Conservation (phyloP, 2,888 invertebrate species). For the Gibbula magus region DNA sequence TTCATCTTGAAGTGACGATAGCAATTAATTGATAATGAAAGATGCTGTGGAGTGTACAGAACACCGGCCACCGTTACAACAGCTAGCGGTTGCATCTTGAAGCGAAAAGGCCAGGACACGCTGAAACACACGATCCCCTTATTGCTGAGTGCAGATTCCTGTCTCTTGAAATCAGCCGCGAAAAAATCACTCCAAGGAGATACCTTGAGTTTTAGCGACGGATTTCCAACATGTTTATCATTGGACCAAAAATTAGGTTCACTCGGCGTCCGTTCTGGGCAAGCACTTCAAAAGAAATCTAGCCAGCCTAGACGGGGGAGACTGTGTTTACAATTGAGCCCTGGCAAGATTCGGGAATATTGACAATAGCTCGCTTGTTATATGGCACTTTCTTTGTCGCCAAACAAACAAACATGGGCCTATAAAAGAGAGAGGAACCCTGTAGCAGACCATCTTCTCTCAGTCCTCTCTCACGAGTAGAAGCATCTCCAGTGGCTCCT, state of each 20-base stretch:
- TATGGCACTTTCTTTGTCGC: slow-evolving; percentile 9
- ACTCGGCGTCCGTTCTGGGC: slow-evolving; percentile 8
- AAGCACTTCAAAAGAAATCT: slow-evolving; percentile 17
- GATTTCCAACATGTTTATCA: neutral
- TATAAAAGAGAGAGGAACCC: slow-evolving; percentile 13
- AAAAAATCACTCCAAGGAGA: neutral
- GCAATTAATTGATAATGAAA: too few relatives aligned
- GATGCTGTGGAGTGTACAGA: too few relatives aligned
- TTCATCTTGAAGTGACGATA: too few relatives aligned
- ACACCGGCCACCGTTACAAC: too few relatives aligned
- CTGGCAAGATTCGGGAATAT: neutral
- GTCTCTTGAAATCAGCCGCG: neutral
- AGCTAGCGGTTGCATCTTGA: too few relatives aligned
- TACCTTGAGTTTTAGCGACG: slow-evolving; percentile 21
- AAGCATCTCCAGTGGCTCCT: neutral
- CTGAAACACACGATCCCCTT: neutral
- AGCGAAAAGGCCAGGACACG: too few relatives aligned
- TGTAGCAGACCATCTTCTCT: slow-evolving; percentile 11
- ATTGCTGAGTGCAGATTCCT: neutral
- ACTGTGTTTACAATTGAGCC: neutral
- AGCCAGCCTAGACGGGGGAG: slow-evolving; percentile 11
- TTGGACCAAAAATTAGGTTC: slow-evolving; percentile 15
- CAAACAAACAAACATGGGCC: slow-evolving; percentile 20
- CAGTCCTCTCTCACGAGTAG: slow-evolving; percentile 11
- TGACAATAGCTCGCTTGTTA: slow-evolving; percentile 22